phyloP scores from a whole-genome alignment of 2,888 invertebrate genomes.

The Artemia sp. region DNA sequence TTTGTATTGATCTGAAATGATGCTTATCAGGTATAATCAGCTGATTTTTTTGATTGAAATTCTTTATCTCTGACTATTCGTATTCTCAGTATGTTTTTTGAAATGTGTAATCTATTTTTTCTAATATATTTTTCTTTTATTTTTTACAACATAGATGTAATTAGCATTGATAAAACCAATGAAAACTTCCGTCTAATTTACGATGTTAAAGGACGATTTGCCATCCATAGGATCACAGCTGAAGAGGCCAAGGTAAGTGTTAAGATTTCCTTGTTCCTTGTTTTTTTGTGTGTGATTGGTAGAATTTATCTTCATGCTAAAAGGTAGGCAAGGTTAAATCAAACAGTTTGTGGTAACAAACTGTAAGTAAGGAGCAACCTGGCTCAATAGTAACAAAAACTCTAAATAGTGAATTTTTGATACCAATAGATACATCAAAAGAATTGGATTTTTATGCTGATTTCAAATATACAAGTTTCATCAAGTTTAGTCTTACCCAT shows the following conservation, averaged over 20 bases:
- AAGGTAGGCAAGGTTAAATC: slow-evolving; percentile 15
- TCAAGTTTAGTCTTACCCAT: no score
- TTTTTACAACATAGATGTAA: slow-evolving; percentile 59
- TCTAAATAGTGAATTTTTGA: no score
- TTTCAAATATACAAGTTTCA: no score
- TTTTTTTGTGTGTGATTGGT: slow-evolving; percentile 15
- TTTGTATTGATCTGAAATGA: neutral
- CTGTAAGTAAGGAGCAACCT: no score
- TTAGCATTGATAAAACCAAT: slow-evolving; percentile 92
- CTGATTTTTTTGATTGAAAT: slow-evolving; percentile 1
- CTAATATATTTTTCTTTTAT: neutral
- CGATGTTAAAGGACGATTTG: slow-evolving; percentile 95
- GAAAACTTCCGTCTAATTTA: slow-evolving; percentile 96
- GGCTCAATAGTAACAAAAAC: no score
- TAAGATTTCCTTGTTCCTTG: slow-evolving; percentile 22
- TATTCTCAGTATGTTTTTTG: neutral
- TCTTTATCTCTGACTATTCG: no score
- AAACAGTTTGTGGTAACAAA: neutral
- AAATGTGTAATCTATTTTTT: neutral
- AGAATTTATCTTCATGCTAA: neutral
- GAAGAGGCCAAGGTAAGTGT: slow-evolving; percentile 82
- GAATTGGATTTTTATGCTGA: no score
- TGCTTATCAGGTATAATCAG: slow-evolving; percentile 14
- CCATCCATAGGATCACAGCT: slow-evolving; percentile 86
- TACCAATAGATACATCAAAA: no score